These are phyloP conservation scores for Laspeyria flexula DNA, from an alignment of 2,888 invertebrate genomes.

Conservation along the genomic window DNA sequence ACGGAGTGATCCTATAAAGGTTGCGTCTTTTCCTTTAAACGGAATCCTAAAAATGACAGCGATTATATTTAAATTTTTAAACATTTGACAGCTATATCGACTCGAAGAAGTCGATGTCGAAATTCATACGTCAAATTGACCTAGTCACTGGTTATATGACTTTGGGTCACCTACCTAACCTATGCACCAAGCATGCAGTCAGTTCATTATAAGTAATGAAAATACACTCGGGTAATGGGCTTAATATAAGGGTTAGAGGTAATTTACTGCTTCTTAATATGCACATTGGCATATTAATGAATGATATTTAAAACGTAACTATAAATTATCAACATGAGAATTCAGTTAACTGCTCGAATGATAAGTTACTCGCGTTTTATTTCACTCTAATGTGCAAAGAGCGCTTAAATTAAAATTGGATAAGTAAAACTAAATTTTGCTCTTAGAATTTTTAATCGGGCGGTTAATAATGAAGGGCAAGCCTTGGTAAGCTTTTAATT, in stretches of 20 bases:
- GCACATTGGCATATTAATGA: no score
- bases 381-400: background rate
- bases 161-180: background rate
- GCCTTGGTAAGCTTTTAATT: conserved; percentile 41
- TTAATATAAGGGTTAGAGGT: background rate
- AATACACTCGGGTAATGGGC: background rate
- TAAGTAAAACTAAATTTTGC: conserved; percentile 6
- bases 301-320: background rate
- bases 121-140: no score
- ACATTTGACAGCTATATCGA: no score
- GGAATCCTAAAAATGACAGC: no score
- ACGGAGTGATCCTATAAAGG: no score
- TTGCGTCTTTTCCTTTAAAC: no score
- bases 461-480: conserved; percentile 27
- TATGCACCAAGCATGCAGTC: background rate
- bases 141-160: no score
- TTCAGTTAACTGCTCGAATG: background rate
- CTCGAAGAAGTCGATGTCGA: no score
- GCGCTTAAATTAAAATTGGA: background rate
- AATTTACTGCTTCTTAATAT: background rate
- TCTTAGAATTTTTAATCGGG: conserved; percentile 22
- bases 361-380: background rate
- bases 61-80: no score
- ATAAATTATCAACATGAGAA: no score
- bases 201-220: background rate